Evolutionary conservation across 2,113 vertebrate species (phyloP).

Genomic region (Euleptes europaea): DNA sequence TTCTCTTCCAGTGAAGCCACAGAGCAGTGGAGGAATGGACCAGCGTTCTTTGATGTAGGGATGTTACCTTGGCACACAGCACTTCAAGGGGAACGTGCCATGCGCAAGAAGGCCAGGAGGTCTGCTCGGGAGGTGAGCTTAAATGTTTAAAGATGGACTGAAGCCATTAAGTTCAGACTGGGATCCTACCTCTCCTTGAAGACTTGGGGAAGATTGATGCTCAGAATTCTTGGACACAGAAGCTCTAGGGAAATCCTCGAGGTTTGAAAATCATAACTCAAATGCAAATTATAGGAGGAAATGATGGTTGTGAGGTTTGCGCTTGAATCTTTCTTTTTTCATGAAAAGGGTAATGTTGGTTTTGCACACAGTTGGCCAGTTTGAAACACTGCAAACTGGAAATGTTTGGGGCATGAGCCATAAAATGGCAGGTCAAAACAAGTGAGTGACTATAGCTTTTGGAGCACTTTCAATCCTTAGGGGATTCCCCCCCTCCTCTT

Average conservation of each 20-base stretch:
- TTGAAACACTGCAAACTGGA: background rate
- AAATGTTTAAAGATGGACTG: conserved; percentile 38
- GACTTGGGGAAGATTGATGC: conserved; percentile 3
- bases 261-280: conserved; percentile 1
- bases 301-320: background rate
- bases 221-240: background rate
- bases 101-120: background rate
- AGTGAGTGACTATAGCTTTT: background rate
- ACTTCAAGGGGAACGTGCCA: conserved; percentile 43
- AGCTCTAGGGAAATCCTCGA: background rate
- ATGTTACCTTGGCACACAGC: background rate
- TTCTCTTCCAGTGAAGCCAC: conserved; percentile 51
- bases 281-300: background rate
- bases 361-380: background rate
- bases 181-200: conserved; percentile 2
- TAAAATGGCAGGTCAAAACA: background rate
- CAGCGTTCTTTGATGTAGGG: conserved; percentile 57
- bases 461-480: too few species aligned
- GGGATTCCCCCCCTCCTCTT: too few species aligned
- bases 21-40: conserved; percentile 27
- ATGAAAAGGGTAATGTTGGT: background rate
- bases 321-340: background rate
- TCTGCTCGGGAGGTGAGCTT: conserved; percentile 34
- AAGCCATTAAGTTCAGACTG: conserved; percentile 21
- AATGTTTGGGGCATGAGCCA: background rate